phyloP scores from a whole-genome alignment of 2,113 vertebrate genomes.

The Oncorhynchus mykiss region DNA sequence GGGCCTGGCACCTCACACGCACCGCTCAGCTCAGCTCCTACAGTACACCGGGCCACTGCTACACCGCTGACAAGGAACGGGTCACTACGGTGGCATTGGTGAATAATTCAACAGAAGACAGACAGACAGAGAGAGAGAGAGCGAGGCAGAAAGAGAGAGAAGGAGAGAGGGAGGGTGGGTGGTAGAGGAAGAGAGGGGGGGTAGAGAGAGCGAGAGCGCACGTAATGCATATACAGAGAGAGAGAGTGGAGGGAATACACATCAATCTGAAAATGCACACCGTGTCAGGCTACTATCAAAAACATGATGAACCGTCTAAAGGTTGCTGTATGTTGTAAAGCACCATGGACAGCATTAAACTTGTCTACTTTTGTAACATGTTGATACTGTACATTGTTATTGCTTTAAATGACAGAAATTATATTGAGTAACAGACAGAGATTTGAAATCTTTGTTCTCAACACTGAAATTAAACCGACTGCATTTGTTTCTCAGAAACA shows the following conservation, averaged over 20 bases:
- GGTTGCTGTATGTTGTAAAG: not conserved
- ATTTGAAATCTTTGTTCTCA: no score
- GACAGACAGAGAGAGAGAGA: slow-evolving; percentile 56
- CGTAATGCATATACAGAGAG: slow-evolving; percentile 37
- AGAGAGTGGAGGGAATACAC: slow-evolving; percentile 20
- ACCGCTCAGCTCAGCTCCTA: slow-evolving; percentile 20
- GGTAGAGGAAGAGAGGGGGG: not conserved
- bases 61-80: slow-evolving; percentile 75
- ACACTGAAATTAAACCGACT: no score
- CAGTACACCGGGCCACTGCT: slow-evolving; percentile 33
- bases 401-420: not conserved
- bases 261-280: slow-evolving; percentile 28
- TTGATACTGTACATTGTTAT: not conserved
- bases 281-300: slow-evolving; percentile 32
- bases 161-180: slow-evolving; percentile 35
- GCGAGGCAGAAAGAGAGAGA: slow-evolving; percentile 50
- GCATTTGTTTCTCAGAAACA: no score
- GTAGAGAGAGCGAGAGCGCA: slow-evolving; percentile 9
- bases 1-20: slow-evolving; percentile 43
- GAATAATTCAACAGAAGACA: slow-evolving; percentile 72
- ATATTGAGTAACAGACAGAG: no score
- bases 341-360: not conserved
- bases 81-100: slow-evolving; percentile 77
- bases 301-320: slow-evolving; percentile 3
- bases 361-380: not conserved